These are phyloP conservation scores for Blomia tropicalis DNA, from an alignment of 2,888 invertebrate genomes.

Conservation along the genomic window DNA sequence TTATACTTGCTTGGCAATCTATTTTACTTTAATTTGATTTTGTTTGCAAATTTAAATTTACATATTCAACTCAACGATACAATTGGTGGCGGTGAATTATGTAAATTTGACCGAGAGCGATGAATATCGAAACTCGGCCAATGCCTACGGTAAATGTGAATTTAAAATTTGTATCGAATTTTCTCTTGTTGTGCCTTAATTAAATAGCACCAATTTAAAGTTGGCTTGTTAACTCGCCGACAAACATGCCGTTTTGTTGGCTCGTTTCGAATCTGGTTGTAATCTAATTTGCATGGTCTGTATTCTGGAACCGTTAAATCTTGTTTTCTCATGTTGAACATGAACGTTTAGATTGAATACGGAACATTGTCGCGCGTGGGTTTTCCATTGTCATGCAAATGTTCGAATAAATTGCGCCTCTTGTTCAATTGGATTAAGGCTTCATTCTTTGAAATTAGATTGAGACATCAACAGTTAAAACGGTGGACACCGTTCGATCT, in stretches of 20 bases:
- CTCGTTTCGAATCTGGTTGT: neutral
- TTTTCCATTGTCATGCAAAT: conserved; percentile 6
- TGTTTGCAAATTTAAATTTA: neutral
- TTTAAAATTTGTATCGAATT: neutral
- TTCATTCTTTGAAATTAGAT: too few relatives aligned
- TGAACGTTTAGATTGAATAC: neutral
- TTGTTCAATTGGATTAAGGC: conserved; percentile 8
- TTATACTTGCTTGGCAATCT: too few relatives aligned
- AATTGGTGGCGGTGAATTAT: too few relatives aligned
- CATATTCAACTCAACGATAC: neutral
- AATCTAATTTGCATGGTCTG: neutral
- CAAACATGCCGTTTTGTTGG: neutral
- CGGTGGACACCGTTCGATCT: too few relatives aligned
- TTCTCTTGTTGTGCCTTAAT: neutral
- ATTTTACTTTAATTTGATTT: too few relatives aligned
- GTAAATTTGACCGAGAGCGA: conserved; percentile 1
- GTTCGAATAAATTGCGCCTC: too few relatives aligned
- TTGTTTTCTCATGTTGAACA: conserved; percentile 15
- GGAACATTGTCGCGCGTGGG: too few relatives aligned
- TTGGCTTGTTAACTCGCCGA: conserved; percentile 12
- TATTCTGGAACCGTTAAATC: neutral
- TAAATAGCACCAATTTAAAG: conserved; percentile 10
- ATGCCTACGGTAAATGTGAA: too few relatives aligned
- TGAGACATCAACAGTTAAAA: conserved; percentile 5
- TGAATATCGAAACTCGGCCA: too few relatives aligned